These are phyloP conservation scores for Neogobius melanostomus DNA, from an alignment of 2,113 vertebrate genomes.

Conservation along the genomic window DNA sequence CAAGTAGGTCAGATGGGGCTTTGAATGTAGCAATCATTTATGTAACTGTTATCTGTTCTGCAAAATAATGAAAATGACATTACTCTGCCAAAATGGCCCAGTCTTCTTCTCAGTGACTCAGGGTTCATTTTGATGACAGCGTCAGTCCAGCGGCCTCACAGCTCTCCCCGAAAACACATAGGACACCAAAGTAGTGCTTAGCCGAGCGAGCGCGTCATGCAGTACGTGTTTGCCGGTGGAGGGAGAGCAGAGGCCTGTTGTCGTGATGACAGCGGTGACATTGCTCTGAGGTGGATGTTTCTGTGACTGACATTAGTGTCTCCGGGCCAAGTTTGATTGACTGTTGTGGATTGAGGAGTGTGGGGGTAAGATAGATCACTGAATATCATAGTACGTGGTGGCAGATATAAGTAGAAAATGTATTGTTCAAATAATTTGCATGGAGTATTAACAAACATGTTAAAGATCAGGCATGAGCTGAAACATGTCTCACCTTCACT, in stretches of 20 bases:
- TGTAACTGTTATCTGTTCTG: neutral
- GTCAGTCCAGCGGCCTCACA: slow-evolving; percentile 21
- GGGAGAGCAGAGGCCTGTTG: slow-evolving; percentile 33
- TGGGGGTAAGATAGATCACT: neutral
- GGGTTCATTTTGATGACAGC: slow-evolving; percentile 21
- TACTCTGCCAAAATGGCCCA: neutral
- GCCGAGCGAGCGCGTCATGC: slow-evolving; percentile 28
- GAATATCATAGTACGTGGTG: neutral
- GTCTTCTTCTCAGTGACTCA: slow-evolving; percentile 8
- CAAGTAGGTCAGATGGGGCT: neutral
- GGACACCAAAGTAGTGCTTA: slow-evolving; percentile 15
- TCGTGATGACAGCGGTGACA: slow-evolving; percentile 54
- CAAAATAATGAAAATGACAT: slow-evolving; percentile 5
- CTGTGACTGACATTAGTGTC: slow-evolving; percentile 16
- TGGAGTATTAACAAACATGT: too few species aligned
- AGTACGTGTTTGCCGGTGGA: slow-evolving; percentile 39
- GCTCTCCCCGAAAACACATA: slow-evolving; percentile 19
- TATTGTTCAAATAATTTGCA: too few species aligned
- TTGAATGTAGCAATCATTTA: neutral
- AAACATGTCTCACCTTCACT: too few species aligned
- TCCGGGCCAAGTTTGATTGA: slow-evolving; percentile 24
- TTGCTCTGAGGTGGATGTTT: slow-evolving; percentile 45
- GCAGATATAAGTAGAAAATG: neutral
- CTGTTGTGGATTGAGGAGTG: slow-evolving; percentile 15
- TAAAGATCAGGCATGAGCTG: too few species aligned